A percentile compares a stretch with the other conserved stretches of the same genome.
phyloP scores from a whole-genome alignment of 2,113 vertebrate genomes.

The Lepisosteus osseus region DNA sequence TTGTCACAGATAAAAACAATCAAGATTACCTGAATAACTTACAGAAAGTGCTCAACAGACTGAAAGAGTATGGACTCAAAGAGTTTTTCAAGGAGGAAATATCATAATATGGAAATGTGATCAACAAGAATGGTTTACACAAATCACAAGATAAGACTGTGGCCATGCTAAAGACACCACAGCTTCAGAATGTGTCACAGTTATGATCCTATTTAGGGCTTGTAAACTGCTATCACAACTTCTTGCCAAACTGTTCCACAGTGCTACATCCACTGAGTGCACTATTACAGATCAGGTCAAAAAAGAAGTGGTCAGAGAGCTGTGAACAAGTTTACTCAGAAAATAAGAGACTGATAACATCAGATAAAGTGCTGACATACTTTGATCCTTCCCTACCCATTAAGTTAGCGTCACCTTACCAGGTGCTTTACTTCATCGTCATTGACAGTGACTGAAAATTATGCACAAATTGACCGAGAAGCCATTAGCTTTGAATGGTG shows the following conservation, averaged over 20 bases:
- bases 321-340: constrained; percentile 29
- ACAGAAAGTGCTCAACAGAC: not conserved
- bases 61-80: constrained; percentile 16
- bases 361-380: not conserved
- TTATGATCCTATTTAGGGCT: constrained; percentile 10
- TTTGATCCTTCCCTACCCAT: not conserved
- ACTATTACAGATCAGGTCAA: not conserved
- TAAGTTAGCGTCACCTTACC: not conserved
- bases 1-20: constrained; percentile 3
- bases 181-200: constrained; percentile 14
- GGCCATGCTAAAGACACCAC: not conserved
- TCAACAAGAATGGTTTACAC: constrained; percentile 13
- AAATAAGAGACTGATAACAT: constrained; percentile 10
- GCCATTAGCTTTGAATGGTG: not conserved
- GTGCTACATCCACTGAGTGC: not conserved
- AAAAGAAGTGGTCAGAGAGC: constrained; percentile 1
- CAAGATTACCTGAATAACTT: constrained; percentile 13
- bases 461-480: not conserved
- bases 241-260: constrained; percentile 1
- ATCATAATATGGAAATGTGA: constrained; percentile 18
- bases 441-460: not conserved
- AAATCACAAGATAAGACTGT: constrained; percentile 17
- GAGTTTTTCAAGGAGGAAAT: constrained; percentile 20
- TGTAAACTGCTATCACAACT: constrained; percentile 23
- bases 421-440: not conserved